phyloP scores from a whole-genome alignment of 2,888 invertebrate species.

The Orthosia gothica region DNA sequence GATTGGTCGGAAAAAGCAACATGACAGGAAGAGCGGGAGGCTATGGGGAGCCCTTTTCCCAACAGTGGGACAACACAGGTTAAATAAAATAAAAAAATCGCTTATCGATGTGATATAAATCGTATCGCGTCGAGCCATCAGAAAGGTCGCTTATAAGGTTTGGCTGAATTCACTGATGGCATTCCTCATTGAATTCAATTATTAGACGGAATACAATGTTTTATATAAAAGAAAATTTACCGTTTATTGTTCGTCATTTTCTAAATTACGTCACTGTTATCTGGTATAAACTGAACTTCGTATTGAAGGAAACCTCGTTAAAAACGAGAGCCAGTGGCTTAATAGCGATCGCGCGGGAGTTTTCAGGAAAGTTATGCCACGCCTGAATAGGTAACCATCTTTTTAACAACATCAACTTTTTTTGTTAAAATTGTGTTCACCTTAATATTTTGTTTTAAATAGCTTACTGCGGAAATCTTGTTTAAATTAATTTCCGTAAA shows the following conservation, averaged over 20 bases:
- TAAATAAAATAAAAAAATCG: too few species aligned
- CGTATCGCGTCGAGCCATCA: too few species aligned
- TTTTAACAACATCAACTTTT: slow-evolving; percentile 27
- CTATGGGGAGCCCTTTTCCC: too few species aligned
- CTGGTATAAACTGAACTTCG: slow-evolving; percentile 21
- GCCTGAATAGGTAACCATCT: slow-evolving; percentile 18
- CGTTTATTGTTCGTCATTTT: slow-evolving; percentile 35
- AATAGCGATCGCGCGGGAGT: slow-evolving; percentile 26
- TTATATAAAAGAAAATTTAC: slow-evolving; percentile 20
- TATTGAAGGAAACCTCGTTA: slow-evolving; percentile 47
- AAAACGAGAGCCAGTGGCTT: slow-evolving; percentile 40
- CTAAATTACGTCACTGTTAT: slow-evolving; percentile 39
- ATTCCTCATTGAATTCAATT: slow-evolving; percentile 49
- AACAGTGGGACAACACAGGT: too few species aligned
- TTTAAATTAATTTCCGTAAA: neutral
- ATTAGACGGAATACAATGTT: slow-evolving; percentile 49
- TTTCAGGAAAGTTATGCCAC: slow-evolving; percentile 35
- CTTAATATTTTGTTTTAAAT: slow-evolving; percentile 16
- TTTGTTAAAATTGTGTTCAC: slow-evolving; percentile 21
- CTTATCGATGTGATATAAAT: too few species aligned
- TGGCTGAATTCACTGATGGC: slow-evolving; percentile 51
- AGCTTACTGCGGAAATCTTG: neutral
- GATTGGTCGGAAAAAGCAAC: too few species aligned
- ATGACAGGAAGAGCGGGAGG: too few species aligned
- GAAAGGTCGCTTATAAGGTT: slow-evolving; percentile 41